Evolutionary conservation across 2,888 invertebrate genomes (phyloP).

Genomic region (Drosophila acutilabella): DNA sequence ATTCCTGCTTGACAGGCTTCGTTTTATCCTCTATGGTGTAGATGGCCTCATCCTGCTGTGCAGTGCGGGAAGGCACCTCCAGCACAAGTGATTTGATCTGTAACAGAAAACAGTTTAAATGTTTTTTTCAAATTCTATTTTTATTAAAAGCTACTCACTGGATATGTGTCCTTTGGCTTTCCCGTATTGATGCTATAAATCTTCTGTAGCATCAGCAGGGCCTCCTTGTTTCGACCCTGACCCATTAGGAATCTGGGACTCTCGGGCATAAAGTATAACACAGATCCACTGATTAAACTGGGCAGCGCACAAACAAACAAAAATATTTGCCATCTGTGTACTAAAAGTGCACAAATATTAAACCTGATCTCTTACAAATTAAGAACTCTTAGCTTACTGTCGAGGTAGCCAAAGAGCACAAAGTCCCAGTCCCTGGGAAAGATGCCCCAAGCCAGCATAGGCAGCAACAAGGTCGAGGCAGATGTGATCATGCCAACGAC

Average conservation of each 20-base stretch:
- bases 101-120: too few species aligned
- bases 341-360: conserved; percentile 31
- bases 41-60: conserved; percentile 59
- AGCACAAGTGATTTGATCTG: conserved; percentile 76
- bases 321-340: conserved; percentile 85
- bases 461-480: conserved; percentile 88
- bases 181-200: conserved; percentile 90
- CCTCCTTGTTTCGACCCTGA: conserved; percentile 81
- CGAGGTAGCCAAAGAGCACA: conserved; percentile 83
- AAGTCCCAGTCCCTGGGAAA: conserved; percentile 88
- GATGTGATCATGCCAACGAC: conserved; percentile 89
- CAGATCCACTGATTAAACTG: conserved; percentile 87
- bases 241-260: conserved; percentile 83
- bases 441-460: conserved; percentile 91
- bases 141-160: conserved; percentile 85
- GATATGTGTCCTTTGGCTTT: conserved; percentile 87
- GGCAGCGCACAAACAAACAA: conserved; percentile 87
- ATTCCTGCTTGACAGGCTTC: conserved; percentile 11
- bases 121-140: not conserved
- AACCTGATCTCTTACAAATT: not conserved
- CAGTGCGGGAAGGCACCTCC: conserved; percentile 76
- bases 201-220: conserved; percentile 82
- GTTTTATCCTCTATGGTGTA: conserved; percentile 70
- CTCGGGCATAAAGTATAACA: conserved; percentile 86
- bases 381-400: conserved; percentile 72